Evolutionary conservation across 2,797 vertebrate genomes (phyloP), one percentile per base, ranked within the genome.

Genomic region (Anguilla anguilla): DNA sequence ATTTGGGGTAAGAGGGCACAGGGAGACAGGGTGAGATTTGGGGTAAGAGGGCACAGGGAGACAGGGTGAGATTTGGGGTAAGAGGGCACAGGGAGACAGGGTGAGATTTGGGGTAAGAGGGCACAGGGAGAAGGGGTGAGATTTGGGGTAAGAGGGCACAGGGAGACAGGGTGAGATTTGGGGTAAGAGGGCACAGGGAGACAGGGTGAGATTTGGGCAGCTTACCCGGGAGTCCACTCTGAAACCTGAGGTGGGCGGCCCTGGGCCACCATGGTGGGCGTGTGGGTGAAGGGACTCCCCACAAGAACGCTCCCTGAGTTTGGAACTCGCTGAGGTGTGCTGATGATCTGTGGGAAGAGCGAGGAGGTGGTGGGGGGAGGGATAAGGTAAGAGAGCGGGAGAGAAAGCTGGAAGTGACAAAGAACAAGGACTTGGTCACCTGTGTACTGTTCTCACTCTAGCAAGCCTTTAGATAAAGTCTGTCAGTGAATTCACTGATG

Each of bases 221-320:
- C 96, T 95, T 95, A 97, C 97, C 96, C 94, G 69, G 96, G 94
- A 87, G 94, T 95, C 97, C 97, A 97, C 89, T 95, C 92, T 0
- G 96, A 89, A 55, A 95, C 92, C 81, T 97, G 96, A 0, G 96
- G 93, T 83, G 96, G 93, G 90, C 96, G 95, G 35, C 94, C 95
- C 93, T 97, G 96, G 3, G 96, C 96, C 88, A 97, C 96, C 97
- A 97, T 97, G 3, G 96, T 53, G 86, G 96, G 93, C 39, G 96
- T 93, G 89, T 95, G 92, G 91, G 93, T 91, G 35, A 96, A 97
- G 0, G 96, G 94, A 90, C 94, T 96, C 92, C 96, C 96, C 77
- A 97, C 94, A 89, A 97, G 95, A 95, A 97, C 94, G 88, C 93
- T 95, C 90, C 96, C 96, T 90, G 96, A 93, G 92, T 90, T 96